Conservation (phyloP, 2,797 vertebrate genomes). For the Monodelphis domestica region DNA sequence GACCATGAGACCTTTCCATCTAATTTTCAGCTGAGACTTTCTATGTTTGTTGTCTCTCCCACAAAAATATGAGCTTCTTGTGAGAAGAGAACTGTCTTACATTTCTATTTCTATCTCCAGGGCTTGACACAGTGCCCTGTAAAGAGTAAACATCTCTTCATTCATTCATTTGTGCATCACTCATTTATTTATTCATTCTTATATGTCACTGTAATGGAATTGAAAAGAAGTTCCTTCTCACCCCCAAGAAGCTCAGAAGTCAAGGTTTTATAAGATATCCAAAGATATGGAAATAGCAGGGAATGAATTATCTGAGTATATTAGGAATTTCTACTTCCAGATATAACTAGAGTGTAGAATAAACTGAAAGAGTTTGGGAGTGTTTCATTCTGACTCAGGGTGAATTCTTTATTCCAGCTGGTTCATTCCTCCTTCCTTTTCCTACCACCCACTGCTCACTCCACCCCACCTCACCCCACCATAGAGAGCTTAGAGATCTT, state of each 20-base stretch:
- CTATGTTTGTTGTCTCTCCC: background rate
- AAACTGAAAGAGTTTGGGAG: slow-evolving; percentile 12
- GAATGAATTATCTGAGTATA: background rate
- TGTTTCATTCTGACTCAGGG: slow-evolving; percentile 8
- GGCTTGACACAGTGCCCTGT: no score
- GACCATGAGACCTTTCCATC: background rate
- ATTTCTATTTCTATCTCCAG: background rate
- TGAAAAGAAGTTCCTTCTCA: background rate
- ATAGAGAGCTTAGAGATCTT: slow-evolving; percentile 2
- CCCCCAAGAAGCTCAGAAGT: background rate
- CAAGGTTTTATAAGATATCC: background rate
- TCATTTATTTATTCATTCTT: background rate
- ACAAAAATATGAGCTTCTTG: background rate
- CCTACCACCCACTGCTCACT: background rate
- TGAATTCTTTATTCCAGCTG: slow-evolving; percentile 11
- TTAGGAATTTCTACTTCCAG: background rate
- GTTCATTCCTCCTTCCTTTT: slow-evolving; percentile 1
- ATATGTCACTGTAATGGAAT: background rate
- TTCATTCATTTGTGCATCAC: no score
- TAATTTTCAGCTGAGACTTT: background rate
- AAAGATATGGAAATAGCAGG: background rate
- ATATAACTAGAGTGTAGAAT: background rate
- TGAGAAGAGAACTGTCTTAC: background rate
- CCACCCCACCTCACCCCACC: background rate
- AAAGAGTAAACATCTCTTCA: background rate